A percentile compares a stretch with the other conserved stretches of the same genome.
Conservation (phyloP, 2,113 vertebrate species). For the Thermophis baileyi region DNA sequence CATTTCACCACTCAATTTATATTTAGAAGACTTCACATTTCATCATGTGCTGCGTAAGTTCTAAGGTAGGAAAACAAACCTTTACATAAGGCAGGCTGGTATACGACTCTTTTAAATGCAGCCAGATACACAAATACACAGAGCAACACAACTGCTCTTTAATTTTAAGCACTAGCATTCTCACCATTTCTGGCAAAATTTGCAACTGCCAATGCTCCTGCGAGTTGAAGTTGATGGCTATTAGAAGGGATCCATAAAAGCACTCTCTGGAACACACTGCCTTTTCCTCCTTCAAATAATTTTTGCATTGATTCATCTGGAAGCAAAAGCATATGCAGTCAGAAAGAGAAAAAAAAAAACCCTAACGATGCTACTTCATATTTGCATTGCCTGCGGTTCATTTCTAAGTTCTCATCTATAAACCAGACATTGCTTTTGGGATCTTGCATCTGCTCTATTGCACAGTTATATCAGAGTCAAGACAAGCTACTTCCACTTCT, state of each 20-base stretch:
- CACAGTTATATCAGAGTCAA: background rate
- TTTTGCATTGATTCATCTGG: slow-evolving; percentile 99
- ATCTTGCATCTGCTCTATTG: too few species aligned
- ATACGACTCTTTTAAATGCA: background rate
- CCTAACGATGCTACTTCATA: background rate
- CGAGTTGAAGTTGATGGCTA: slow-evolving; percentile 95
- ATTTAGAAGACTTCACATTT: background rate
- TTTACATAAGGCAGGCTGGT: background rate
- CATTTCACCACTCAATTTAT: background rate
- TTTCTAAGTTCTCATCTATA: background rate
- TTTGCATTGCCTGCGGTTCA: background rate
- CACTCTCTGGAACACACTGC: slow-evolving; percentile 93
- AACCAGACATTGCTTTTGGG: background rate
- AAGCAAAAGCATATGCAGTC: slow-evolving; percentile 23
- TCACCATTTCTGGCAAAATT: slow-evolving; percentile 98
- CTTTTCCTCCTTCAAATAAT: slow-evolving; percentile 95
- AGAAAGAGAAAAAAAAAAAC: background rate
- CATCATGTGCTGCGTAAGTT: background rate
- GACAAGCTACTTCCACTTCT: background rate
- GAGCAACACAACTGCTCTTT: background rate
- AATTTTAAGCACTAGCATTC: slow-evolving; percentile 1
- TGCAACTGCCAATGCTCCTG: slow-evolving; percentile 93
- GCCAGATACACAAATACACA: background rate
- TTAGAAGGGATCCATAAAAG: slow-evolving; percentile 95
- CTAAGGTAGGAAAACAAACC: background rate